Evolutionary conservation across 2,888 invertebrate species (phyloP).

Genomic region (Hanleya hanleyi): DNA sequence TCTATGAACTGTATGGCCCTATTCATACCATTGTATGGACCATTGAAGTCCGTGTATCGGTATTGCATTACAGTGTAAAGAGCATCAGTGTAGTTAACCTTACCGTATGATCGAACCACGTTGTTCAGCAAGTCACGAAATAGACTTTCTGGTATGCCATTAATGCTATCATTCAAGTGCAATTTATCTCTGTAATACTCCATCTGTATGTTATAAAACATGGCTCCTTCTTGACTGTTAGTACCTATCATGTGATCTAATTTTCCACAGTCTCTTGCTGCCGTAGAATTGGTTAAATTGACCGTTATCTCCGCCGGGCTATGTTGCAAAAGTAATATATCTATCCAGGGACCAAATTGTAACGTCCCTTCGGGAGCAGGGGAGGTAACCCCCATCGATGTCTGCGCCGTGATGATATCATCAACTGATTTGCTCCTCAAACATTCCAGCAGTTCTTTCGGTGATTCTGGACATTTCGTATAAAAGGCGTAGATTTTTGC

Average conservation of each 20-base stretch:
- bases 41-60: not conserved
- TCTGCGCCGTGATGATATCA: not conserved
- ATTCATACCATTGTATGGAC: not conserved
- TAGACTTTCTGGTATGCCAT: not conserved
- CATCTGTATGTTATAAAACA: not conserved
- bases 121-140: not conserved
- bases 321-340: not conserved
- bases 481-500: not conserved
- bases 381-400: not conserved
- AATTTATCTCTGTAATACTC: not conserved
- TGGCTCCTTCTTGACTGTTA: slow-evolving; percentile 9
- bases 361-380: not conserved
- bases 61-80: not conserved
- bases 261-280: not conserved
- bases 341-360: not conserved
- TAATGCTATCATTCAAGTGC: not conserved
- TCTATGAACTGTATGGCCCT: not conserved
- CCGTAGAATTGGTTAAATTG: too few relatives aligned
- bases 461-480: not conserved
- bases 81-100: not conserved
- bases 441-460: not conserved
- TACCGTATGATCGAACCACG: too few relatives aligned
- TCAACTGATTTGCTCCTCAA: not conserved
- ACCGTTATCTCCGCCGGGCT: not conserved
- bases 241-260: slow-evolving; percentile 7